A percentile compares a stretch with the other conserved stretches of the same genome.
Conservation (phyloP, 2,888 invertebrate genomes). For the Artemia sinica region DNA sequence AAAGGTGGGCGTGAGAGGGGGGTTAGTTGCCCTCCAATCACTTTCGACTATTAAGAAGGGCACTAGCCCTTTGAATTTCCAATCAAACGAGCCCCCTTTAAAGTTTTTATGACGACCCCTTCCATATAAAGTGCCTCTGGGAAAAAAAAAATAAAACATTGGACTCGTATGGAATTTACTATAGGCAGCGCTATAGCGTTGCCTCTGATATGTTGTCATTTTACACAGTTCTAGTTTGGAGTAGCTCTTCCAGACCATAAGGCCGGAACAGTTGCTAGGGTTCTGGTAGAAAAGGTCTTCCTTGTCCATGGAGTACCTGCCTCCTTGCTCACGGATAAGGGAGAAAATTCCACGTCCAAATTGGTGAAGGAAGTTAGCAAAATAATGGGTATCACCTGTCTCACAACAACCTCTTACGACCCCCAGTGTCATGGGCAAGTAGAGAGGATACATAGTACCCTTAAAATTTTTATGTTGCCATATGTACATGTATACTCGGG, state of each 20-base stretch:
- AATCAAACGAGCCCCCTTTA: no score
- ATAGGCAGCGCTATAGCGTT: no score
- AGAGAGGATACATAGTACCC: background rate
- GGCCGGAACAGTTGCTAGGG: background rate
- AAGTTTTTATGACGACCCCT: no score
- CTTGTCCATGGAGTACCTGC: constrained; percentile 24
- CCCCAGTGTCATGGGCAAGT: background rate
- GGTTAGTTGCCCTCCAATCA: no score
- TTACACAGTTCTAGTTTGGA: background rate
- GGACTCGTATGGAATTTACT: no score
- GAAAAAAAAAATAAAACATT: no score
- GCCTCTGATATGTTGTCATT: background rate
- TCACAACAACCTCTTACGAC: background rate
- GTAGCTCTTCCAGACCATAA: background rate
- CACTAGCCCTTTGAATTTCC: no score
- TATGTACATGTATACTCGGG: background rate
- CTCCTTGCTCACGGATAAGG: constrained; percentile 26
- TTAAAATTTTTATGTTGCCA: background rate
- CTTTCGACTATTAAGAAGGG: no score
- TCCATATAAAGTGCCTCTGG: no score
- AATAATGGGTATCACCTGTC: background rate
- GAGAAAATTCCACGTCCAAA: constrained; percentile 24
- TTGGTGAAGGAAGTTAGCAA: constrained; percentile 22
- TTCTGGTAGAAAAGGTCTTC: background rate
- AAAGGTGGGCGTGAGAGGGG: no score